phyloP scores from a whole-genome alignment of 2,888 invertebrate species.

The Deroplatys truncata region DNA sequence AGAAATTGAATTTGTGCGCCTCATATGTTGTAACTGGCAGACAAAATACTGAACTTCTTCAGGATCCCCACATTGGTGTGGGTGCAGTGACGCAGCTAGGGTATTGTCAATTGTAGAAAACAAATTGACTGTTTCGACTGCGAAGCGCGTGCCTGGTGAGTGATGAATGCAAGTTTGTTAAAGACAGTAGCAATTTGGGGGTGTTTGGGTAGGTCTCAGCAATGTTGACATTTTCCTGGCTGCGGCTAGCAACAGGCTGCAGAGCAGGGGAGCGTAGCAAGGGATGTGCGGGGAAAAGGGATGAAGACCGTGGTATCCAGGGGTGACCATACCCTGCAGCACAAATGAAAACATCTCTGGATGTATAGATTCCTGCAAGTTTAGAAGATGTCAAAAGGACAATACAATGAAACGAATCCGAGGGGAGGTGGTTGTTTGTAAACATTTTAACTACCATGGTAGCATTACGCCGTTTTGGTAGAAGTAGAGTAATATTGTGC shows the following conservation, averaged over 20 bases:
- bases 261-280: not conserved
- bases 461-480: no score
- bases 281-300: not conserved
- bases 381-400: no score
- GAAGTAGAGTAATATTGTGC: no score
- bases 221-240: slow-evolving; percentile 1
- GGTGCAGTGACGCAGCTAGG: not conserved
- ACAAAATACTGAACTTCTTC: not conserved
- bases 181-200: not conserved
- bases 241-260: not conserved
- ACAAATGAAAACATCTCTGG: no score
- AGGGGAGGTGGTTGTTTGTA: no score
- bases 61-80: not conserved
- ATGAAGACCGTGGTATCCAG: not conserved
- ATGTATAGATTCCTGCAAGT: no score
- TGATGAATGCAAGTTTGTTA: not conserved
- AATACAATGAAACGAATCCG: no score
- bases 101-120: not conserved
- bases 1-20: no score
- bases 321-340: not conserved
- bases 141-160: not conserved
- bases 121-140: not conserved
- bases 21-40: no score
- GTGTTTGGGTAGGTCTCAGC: not conserved
- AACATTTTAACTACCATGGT: no score